Conservation (phyloP, 2,797 vertebrate genomes). For the Apogon talboti region DNA sequence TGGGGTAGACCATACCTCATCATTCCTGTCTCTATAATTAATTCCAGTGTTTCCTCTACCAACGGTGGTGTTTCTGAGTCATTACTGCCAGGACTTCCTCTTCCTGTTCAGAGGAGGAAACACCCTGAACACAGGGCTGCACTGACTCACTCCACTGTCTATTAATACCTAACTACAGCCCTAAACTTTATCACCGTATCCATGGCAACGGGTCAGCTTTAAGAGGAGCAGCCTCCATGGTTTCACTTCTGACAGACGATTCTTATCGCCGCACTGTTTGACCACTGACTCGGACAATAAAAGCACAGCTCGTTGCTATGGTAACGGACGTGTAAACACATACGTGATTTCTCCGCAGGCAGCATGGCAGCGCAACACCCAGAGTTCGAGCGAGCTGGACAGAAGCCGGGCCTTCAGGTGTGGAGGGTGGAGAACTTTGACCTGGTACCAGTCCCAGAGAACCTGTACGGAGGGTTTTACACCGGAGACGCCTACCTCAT, state of each 20-base stretch:
- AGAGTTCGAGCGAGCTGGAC: slow-evolving; percentile 92
- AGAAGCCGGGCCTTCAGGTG: slow-evolving; percentile 92
- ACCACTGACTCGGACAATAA: background rate
- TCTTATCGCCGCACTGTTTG: slow-evolving; percentile 9
- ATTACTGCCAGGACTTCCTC: slow-evolving; percentile 53
- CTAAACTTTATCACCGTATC: slow-evolving; percentile 66
- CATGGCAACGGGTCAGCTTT: slow-evolving; percentile 45
- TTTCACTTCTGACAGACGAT: background rate
- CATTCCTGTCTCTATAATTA: background rate
- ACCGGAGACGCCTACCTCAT: slow-evolving; percentile 93
- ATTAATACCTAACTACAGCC: slow-evolving; percentile 63
- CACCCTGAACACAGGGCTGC: slow-evolving; percentile 23
- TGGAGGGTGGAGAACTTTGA: slow-evolving; percentile 98
- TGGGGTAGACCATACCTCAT: background rate
- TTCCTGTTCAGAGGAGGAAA: slow-evolving; percentile 44
- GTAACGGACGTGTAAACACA: background rate
- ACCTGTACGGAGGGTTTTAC: slow-evolving; percentile 94
- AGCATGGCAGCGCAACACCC: slow-evolving; percentile 92
- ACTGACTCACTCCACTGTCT: slow-evolving; percentile 62
- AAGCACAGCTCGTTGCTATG: slow-evolving; percentile 17
- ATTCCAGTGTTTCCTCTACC: slow-evolving; percentile 10
- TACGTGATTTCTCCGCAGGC: slow-evolving; percentile 54
- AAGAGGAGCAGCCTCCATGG: slow-evolving; percentile 39
- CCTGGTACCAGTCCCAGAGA: slow-evolving; percentile 92
- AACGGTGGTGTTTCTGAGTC: slow-evolving; percentile 38